Percentiles rank a stretch among this genome's conserved stretches.
phyloP scores from a whole-genome alignment of 2,888 invertebrate species.

The Plagodis dolabraria region DNA sequence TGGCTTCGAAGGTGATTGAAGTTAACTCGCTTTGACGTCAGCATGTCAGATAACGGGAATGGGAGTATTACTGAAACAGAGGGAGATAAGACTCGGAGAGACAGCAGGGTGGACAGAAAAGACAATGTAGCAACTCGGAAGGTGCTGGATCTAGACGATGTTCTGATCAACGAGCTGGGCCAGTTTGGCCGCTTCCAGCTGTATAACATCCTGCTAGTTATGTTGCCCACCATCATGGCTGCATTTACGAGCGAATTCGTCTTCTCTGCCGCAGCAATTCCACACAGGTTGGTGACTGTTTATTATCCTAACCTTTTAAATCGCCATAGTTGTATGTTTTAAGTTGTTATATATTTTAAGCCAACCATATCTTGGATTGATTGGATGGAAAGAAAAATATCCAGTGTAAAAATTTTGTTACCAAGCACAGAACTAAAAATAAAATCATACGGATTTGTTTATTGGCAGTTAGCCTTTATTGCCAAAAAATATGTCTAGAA shows the following conservation, averaged over 20 bases:
- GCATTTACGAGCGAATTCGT: conserved; percentile 88
- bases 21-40: neutral
- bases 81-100: neutral
- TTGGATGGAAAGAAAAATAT: too few species aligned
- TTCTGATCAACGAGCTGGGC: conserved; percentile 82
- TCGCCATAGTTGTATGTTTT: too few species aligned
- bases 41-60: conserved; percentile 1
- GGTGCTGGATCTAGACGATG: conserved; percentile 73
- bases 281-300: conserved; percentile 86
- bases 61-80: neutral
- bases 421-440: too few species aligned
- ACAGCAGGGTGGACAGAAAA: neutral
- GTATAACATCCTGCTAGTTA: conserved; percentile 83
- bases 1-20: neutral
- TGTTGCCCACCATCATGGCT: conserved; percentile 87
- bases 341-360: too few species aligned
- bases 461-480: too few species aligned
- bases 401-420: too few species aligned
- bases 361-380: neutral
- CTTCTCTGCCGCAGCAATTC: conserved; percentile 88
- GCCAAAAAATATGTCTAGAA: too few species aligned
- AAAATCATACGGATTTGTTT: too few species aligned
- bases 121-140: conserved; percentile 36
- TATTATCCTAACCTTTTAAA: neutral
- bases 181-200: conserved; percentile 88